Evolutionary conservation across 92 coral and sea anemone species (phyloP), one percentile per base, ranked within the genome.

Genomic region (Siderastrea siderea): DNA sequence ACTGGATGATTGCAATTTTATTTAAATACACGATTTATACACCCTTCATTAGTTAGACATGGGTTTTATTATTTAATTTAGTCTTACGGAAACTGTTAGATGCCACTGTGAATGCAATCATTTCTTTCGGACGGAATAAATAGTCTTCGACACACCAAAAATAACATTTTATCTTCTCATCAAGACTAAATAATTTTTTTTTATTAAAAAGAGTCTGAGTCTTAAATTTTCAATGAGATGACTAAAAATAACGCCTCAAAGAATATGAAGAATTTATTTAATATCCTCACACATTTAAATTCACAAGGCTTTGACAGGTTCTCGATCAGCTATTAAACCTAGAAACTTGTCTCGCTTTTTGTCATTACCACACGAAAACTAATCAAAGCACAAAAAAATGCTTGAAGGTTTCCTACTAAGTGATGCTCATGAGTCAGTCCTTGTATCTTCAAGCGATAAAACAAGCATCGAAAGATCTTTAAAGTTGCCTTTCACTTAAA

Each of bases 121-220:
- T 45, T 45, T 16, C 54, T 5, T 7, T 7, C 13, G 6, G 3
- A 47, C 6, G n/a, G 38, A 10, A 58, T 47, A 55, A 43, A 55
- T 55, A 13, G 17, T n/a, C 66, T 11, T 5, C 14, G 68, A 45
- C 49, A 81, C 26, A 7, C 64, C 55, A 81, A 67, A 69, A 81
- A 81, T 67, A 69, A 52, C 45, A 8, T 65, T 47, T 69, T 81
- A 43, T 67, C 76, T 1, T 67, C 16, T 54, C 49, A 54, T 67
- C 85, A 52, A 51, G 62, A 50, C n/a, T 38, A 52, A 80, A 53
- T 67, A 10, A 65, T 43, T 67, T 51, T 15, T 11, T 43, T 68
- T 81, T 53, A 81, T 81, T 81, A 80, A 68, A 67, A 81, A 81
- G 5, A 43, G 53, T 5, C 70, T 68, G 58, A 47, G 52, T 81